Evolutionary conservation across 1,140 invertebrate genomes (phyloP), one percentile per base, ranked within the genome.

Genomic region (Manduca sexta): DNA sequence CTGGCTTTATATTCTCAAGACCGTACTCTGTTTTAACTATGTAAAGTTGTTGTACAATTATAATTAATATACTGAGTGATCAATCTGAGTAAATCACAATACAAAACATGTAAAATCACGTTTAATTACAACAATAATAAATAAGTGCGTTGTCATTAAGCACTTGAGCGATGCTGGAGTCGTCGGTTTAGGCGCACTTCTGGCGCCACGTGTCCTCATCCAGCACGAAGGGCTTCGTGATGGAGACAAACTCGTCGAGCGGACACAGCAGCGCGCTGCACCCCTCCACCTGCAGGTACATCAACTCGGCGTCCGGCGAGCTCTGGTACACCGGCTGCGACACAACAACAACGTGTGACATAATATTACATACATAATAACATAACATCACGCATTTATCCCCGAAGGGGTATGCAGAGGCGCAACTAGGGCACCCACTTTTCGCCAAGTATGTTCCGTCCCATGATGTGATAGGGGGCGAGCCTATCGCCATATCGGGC

Each of bases 281-380:
- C 3, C 41, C 26, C 21, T 21, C 21, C 14, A 43, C 41, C n/a
- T 29, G 41, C 26, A 43, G 21, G 41, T 43, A 43, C 26, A 14
- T 14, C 12, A 12, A 15, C 12, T 43, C 40, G 2, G 38, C 3
- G 16, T 14, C 35, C 21, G 41, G 41, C 6, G 41, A 31, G 0
- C n/a, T 3, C 26, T 30, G 21, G 26, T 43, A 43, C 7, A 43
- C 41, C 21, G 41, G 41, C 41, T 43, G 12, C 16, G n/a, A n/a
- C 2, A 31, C 21, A 21, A 30, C 8, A 14, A 41, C 4, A 18
- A 16, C n/a, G n/a, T n/a, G n/a, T n/a, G n/a, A n/a, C n/a, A n/a
- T n/a, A n/a, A n/a, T n/a, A n/a, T n/a, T n/a, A n/a, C n/a, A n/a
- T n/a, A n/a, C n/a, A n/a, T n/a, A n/a, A n/a, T n/a, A n/a, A n/a